phyloP scores from a whole-genome alignment of 23 tunicate genomes.

The Styela clava region DNA sequence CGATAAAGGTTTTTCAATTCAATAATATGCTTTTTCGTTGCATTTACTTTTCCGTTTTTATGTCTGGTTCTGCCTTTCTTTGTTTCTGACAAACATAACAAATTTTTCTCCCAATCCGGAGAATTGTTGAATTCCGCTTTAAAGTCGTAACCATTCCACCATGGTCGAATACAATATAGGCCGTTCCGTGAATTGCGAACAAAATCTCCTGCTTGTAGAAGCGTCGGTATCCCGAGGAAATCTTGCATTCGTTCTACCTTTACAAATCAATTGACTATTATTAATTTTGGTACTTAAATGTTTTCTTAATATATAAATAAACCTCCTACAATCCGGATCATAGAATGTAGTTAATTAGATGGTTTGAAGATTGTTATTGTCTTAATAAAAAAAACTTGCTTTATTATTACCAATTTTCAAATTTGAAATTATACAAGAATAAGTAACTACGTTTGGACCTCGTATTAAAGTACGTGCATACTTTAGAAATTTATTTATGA shows the following conservation, averaged over 20 bases:
- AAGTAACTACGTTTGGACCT: too few relatives aligned
- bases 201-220: slow-evolving; percentile 6
- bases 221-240: slow-evolving; percentile 21
- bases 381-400: too few relatives aligned
- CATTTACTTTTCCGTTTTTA: neutral
- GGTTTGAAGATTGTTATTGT: too few relatives aligned
- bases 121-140: neutral
- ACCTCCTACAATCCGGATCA: too few relatives aligned
- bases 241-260: slow-evolving; percentile 35
- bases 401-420: too few relatives aligned
- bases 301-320: too few relatives aligned
- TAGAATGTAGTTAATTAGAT: too few relatives aligned
- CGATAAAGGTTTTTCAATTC: neutral
- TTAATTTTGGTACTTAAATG: too few relatives aligned
- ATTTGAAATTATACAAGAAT: too few relatives aligned
- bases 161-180: slow-evolving; percentile 11
- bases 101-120: neutral
- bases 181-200: slow-evolving; percentile 8
- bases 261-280: too few relatives aligned
- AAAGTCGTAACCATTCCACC: neutral
- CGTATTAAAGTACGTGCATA: too few relatives aligned
- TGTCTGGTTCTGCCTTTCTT: slow-evolving; percentile 11
- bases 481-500: too few relatives aligned
- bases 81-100: neutral
- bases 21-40: neutral